These are phyloP conservation scores for Prionace glauca DNA, from an alignment of 2,797 vertebrate genomes.

Conservation along the genomic window DNA sequence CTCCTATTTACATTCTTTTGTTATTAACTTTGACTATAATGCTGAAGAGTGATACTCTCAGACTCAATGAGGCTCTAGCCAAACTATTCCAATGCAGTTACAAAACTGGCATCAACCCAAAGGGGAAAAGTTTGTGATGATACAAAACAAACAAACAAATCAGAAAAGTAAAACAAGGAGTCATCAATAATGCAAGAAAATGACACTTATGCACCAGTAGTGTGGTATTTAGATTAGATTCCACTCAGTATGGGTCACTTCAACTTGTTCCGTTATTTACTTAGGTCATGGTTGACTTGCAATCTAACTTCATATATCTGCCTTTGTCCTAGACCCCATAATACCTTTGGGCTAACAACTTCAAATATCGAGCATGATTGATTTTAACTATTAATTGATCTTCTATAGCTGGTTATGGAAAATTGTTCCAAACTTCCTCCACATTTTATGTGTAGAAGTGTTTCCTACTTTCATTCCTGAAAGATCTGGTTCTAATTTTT, in stretches of 20 bases:
- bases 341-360: neutral
- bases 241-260: neutral
- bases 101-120: neutral
- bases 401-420: too few relatives aligned
- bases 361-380: too few relatives aligned
- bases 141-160: neutral
- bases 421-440: too few relatives aligned
- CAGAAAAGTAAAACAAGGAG: too few relatives aligned
- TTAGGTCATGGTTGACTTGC: neutral
- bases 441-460: too few relatives aligned
- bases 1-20: too few relatives aligned
- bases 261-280: neutral
- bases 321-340: neutral
- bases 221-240: neutral
- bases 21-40: neutral
- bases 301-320: neutral
- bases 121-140: neutral
- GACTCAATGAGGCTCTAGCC: neutral
- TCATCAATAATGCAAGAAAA: too few relatives aligned
- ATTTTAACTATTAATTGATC: too few relatives aligned
- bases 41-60: neutral
- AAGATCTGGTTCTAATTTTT: too few relatives aligned
- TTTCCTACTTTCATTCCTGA: too few relatives aligned
- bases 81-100: neutral
- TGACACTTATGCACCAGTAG: neutral